Evolutionary conservation across 64 coral and sea anemone species (phyloP).

Genomic region (Cladopsammia gracilis): DNA sequence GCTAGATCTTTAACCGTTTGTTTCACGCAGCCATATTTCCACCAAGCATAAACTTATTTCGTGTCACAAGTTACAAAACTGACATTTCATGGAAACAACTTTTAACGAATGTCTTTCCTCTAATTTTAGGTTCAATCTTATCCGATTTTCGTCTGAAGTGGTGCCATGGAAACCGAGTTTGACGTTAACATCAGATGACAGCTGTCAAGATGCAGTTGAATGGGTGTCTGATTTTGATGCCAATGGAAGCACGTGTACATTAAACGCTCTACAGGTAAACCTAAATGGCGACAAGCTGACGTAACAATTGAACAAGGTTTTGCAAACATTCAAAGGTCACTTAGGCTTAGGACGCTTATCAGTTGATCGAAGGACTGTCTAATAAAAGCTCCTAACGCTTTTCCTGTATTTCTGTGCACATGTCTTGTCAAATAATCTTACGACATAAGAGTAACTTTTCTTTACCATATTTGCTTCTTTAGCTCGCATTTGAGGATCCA

Average conservation of each 20-base stretch:
- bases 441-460: background rate
- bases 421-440: too few relatives aligned
- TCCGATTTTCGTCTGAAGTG: slow-evolving; percentile 90
- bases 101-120: background rate
- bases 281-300: too few relatives aligned
- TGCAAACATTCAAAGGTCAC: too few relatives aligned
- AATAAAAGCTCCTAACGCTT: too few relatives aligned
- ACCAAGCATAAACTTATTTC: too few relatives aligned
- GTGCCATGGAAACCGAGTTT: slow-evolving; percentile 83
- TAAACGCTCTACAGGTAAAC: slow-evolving; percentile 82
- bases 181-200: slow-evolving; percentile 65
- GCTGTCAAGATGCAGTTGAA: slow-evolving; percentile 95
- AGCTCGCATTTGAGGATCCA: slow-evolving; percentile 78
- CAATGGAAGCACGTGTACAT: slow-evolving; percentile 85
- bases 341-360: too few relatives aligned
- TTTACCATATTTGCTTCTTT: background rate
- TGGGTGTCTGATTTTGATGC: slow-evolving; percentile 93
- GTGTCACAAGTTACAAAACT: background rate
- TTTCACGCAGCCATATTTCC: too few relatives aligned
- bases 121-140: slow-evolving; percentile 79
- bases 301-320: too few relatives aligned
- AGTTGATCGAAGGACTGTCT: too few relatives aligned
- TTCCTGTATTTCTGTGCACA: too few relatives aligned
- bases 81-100: background rate
- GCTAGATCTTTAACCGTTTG: too few relatives aligned